phyloP scores from a whole-genome alignment of 2,113 vertebrate species.

The Vombatus ursinus region DNA sequence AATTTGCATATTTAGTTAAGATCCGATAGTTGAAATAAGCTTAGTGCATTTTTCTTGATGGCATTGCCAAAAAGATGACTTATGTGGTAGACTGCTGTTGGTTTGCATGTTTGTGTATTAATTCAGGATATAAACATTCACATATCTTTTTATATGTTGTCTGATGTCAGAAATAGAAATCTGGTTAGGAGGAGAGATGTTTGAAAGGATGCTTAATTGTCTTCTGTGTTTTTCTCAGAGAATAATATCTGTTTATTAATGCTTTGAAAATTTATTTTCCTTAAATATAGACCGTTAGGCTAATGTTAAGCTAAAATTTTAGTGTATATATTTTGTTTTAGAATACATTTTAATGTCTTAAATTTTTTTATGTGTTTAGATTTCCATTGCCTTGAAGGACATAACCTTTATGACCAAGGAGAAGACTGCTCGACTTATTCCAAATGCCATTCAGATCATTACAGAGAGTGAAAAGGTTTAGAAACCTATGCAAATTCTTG shows the following conservation, averaged over 20 bases:
- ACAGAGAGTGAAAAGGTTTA: conserved; percentile 91
- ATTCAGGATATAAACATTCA: conserved; percentile 14
- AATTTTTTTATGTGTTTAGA: conserved; percentile 82
- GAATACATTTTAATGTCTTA: conserved; percentile 33
- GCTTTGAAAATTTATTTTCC: conserved; percentile 30
- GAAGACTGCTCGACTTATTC: conserved; percentile 94
- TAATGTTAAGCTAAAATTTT: conserved; percentile 38
- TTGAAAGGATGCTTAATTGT: background rate
- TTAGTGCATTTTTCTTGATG: conserved; percentile 12
- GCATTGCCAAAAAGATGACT: conserved; percentile 35
- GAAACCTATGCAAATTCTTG: background rate
- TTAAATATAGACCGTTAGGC: conserved; percentile 1
- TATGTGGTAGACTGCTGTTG: conserved; percentile 41
- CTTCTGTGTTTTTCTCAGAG: conserved; percentile 17
- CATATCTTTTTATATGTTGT: conserved; percentile 28
- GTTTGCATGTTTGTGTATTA: conserved; percentile 30
- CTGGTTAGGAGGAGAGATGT: background rate
- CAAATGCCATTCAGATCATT: conserved; percentile 94
- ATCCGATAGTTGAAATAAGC: conserved; percentile 35
- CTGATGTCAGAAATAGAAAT: conserved; percentile 23
- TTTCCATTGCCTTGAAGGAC: conserved; percentile 89
- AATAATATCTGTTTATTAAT: background rate
- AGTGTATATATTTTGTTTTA: conserved; percentile 25
- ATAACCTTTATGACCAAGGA: conserved; percentile 91
- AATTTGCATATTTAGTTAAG: conserved; percentile 41